Conservation (phyloP, 2,797 vertebrate genomes). For the Ctenopoma kingsleyae region DNA sequence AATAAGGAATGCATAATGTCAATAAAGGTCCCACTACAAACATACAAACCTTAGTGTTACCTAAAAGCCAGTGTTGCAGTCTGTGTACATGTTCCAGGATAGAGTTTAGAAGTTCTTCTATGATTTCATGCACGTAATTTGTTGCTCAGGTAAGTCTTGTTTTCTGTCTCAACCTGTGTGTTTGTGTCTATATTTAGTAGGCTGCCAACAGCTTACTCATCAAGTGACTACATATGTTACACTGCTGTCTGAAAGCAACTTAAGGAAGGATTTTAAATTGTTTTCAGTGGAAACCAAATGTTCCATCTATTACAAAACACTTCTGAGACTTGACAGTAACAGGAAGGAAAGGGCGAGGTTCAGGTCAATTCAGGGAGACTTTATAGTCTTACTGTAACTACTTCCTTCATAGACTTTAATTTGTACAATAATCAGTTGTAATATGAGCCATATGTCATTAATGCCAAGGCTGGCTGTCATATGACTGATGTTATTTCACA, state of each 20-base stretch:
- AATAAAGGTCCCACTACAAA: background rate
- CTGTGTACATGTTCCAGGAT: slow-evolving; percentile 2
- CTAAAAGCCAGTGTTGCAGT: background rate
- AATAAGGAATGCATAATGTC: background rate
- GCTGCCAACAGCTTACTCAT: slow-evolving; percentile 16
- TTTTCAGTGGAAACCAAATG: background rate
- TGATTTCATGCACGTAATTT: slow-evolving; percentile 47
- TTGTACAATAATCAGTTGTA: background rate
- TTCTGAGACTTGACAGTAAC: background rate
- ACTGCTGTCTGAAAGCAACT: slow-evolving; percentile 9
- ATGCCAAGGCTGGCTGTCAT: background rate
- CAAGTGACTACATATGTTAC: background rate
- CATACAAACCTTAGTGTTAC: background rate
- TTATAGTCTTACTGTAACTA: slow-evolving; percentile 3
- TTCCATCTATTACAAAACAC: background rate
- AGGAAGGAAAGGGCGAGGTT: slow-evolving; percentile 7
- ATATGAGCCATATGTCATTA: slow-evolving; percentile 31
- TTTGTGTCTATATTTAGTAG: background rate
- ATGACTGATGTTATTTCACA: slow-evolving; percentile 29
- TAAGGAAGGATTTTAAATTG: background rate
- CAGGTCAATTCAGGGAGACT: background rate
- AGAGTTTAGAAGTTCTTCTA: background rate
- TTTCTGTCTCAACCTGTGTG: slow-evolving; percentile 50
- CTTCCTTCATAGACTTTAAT: slow-evolving; percentile 12
- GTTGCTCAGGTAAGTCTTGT: slow-evolving; percentile 19